Conservation (phyloP, 1,140 invertebrate species). For the Ruditapes philippinarum region DNA sequence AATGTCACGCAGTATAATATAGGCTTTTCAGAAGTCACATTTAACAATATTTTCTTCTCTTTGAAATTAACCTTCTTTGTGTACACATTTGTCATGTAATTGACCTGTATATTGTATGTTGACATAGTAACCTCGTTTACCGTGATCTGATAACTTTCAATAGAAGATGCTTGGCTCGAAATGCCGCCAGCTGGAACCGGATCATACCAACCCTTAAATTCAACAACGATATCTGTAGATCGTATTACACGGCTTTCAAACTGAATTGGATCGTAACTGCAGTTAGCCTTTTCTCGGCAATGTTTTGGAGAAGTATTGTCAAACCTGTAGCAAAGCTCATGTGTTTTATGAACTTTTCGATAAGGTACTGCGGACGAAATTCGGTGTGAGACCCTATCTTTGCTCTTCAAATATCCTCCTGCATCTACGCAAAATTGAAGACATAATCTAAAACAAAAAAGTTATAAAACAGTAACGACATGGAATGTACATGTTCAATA, state of each 20-base stretch:
- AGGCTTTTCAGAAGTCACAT: neutral
- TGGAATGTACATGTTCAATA: too few species aligned
- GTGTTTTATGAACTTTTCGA: neutral
- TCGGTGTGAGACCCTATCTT: neutral
- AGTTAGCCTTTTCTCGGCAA: neutral
- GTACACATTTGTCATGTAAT: neutral
- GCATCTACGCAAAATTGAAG: neutral
- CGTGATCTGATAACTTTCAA: neutral
- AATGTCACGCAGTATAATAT: neutral
- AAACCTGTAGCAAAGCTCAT: neutral
- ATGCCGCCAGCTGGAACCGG: neutral
- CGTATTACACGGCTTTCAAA: neutral
- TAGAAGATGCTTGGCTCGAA: neutral
- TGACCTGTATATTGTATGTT: neutral
- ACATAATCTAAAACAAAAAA: neutral
- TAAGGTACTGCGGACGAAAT: neutral
- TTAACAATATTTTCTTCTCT: neutral
- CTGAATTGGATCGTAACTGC: neutral
- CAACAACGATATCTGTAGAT: neutral
- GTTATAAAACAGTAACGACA: too few species aligned
- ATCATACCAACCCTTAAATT: neutral
- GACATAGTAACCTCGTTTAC: neutral
- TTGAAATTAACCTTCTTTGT: neutral
- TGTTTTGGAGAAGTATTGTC: neutral
- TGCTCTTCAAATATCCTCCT: neutral